Evolutionary conservation across 2,888 invertebrate species (phyloP).

Genomic region (Slavum lentiscoides): DNA sequence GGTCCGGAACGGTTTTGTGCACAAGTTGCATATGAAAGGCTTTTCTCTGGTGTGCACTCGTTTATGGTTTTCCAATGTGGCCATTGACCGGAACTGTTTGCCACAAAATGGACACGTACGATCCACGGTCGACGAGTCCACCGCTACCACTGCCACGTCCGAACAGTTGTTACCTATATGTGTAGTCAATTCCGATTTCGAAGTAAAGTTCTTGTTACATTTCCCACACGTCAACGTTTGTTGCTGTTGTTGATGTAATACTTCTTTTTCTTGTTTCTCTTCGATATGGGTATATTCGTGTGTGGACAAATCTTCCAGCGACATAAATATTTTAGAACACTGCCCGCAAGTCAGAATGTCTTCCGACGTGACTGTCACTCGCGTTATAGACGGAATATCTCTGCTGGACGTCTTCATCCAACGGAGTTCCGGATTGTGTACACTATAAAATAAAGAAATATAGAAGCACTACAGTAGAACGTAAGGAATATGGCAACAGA

Average conservation of each 20-base stretch:
- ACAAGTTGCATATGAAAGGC: slow-evolving; percentile 31
- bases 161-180: slow-evolving; percentile 33
- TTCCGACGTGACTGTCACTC: slow-evolving; percentile 44
- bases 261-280: not conserved
- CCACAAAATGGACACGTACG: slow-evolving; percentile 40
- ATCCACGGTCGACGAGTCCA: not conserved
- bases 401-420: slow-evolving; percentile 48
- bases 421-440: slow-evolving; percentile 45
- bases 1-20: slow-evolving; percentile 33
- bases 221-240: slow-evolving; percentile 33
- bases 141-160: not conserved
- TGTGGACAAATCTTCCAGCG: slow-evolving; percentile 20
- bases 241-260: not conserved
- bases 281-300: slow-evolving; percentile 26
- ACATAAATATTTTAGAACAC: slow-evolving; percentile 34
- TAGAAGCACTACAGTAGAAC: no score
- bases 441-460: not conserved
- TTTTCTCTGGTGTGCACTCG: slow-evolving; percentile 46
- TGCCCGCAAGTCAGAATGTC: slow-evolving; percentile 35
- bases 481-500: no score
- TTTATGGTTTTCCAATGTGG: slow-evolving; percentile 46
- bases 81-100: slow-evolving; percentile 38
- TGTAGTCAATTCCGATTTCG: slow-evolving; percentile 16
- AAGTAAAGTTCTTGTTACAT: slow-evolving; percentile 25
- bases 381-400: slow-evolving; percentile 38